Base-by-base conservation (phyloP, 92 coral and sea anemone genomes). In the Porites cylindrica region DNA sequence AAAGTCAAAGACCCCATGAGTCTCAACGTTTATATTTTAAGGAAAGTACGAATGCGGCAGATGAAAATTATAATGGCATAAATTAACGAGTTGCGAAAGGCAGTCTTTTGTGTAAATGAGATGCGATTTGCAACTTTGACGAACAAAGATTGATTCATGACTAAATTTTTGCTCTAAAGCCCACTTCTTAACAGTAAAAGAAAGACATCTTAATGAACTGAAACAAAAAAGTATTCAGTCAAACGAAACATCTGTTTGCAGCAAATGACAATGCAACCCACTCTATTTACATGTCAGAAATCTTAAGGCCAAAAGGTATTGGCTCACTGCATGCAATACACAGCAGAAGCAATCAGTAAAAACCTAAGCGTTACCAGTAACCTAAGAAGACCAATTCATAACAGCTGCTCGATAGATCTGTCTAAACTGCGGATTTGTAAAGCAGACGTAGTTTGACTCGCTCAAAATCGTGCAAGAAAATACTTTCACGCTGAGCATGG, bases 261-360 rank as follows among this genome's bases (percentile, higher is more conserved):
- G 52, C 21, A 19, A 63, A n/a, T 62, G 78, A 72, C 87, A 83
- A 83, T 60, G 64, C 87, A 60, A 23, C 81, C 78, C 51, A 83
- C 80, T 75, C 87, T 50, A 83, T 83, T 83, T 83, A 75, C 79
- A 83, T 83, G 72, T 74, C 65, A 51, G 66, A 63, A 83, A 63
- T 21, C 38, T 51, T 32, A 23, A 83, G 64, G 63, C n/a, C 80
- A 66, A 74, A 83, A 83, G 63, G 58, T 26, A 83, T 83, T 83
- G 87, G 87, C 80, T 83, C 56, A 17, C 26, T 60, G 9, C 16
- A 47, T 65, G 66, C 51, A 47, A 73, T 83, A 79, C 81, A 72
- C 79, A 72, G 80, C 80, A 73, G 63, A 50, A 18, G 73, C 72
- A 38, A 72, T 72, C 54, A 72, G 24, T 32, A 83, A 79, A 73